Evolutionary conservation across 2,113 vertebrate genomes (phyloP).

Genomic region (Aldabrachelys gigantea): DNA sequence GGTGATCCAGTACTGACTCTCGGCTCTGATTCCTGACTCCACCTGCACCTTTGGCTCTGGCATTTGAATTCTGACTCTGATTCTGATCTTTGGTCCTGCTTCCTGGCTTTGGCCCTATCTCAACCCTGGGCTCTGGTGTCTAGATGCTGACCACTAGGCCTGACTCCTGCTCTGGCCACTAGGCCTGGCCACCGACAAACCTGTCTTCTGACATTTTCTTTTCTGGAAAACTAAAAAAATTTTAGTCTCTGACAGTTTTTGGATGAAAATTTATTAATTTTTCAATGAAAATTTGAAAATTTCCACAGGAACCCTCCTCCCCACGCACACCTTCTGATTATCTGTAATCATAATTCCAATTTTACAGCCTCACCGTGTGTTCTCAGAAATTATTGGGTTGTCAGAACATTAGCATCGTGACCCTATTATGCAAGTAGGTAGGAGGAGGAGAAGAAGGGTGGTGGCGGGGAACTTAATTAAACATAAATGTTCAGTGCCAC

Average conservation of each 20-base stretch:
- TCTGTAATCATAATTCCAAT: not conserved
- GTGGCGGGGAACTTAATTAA: not conserved
- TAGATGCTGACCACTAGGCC: too few species aligned
- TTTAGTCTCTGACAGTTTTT: conserved; percentile 1
- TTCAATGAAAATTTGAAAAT: conserved; percentile 11
- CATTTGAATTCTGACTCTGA: too few species aligned
- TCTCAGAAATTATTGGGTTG: not conserved
- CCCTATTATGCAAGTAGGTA: not conserved
- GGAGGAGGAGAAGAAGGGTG: not conserved
- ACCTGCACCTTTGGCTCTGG: too few species aligned
- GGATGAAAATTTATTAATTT: not conserved
- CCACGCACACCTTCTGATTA: not conserved
- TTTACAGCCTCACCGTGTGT: conserved; percentile 31
- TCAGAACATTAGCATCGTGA: not conserved
- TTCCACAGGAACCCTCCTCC: not conserved
- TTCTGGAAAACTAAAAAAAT: not conserved
- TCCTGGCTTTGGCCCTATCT: too few species aligned
- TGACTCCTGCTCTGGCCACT: too few species aligned
- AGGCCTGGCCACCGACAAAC: too few species aligned
- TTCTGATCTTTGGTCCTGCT: too few species aligned
- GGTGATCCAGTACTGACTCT: too few species aligned
- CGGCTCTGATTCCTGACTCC: too few species aligned
- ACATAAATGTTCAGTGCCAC: not conserved
- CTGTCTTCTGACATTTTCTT: not conserved
- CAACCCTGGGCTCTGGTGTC: too few species aligned